Evolutionary conservation across 2,797 vertebrate genomes (phyloP).

Genomic region (Ateles fusciceps): DNA sequence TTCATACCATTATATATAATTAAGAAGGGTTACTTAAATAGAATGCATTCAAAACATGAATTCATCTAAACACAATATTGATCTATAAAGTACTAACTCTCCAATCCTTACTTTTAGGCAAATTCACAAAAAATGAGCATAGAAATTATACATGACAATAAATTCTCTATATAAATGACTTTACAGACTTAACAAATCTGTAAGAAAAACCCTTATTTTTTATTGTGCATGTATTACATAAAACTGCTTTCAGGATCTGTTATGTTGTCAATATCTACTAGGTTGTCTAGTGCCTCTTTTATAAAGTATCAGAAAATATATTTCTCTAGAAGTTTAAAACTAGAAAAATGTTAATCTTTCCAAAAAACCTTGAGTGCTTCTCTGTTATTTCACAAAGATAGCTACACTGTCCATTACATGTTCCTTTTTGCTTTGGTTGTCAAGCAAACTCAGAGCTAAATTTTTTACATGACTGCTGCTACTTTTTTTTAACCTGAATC

Average conservation of each 20-base stretch:
- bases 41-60: not conserved
- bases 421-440: not conserved
- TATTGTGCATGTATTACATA: not conserved
- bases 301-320: constrained; percentile 26
- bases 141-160: not conserved
- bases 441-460: not conserved
- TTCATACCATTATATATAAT: not conserved
- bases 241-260: not conserved
- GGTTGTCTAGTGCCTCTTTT: not conserved
- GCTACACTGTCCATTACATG: not conserved
- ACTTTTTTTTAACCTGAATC: not conserved
- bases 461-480: not conserved
- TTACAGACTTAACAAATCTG: not conserved
- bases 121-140: not conserved
- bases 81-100: constrained; percentile 19
- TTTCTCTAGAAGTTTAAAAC: constrained; percentile 21
- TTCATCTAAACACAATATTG: constrained; percentile 17
- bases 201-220: not conserved
- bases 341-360: not conserved
- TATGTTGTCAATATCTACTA: not conserved
- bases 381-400: not conserved
- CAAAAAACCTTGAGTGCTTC: not conserved
- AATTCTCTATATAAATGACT: not conserved
- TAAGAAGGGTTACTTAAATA: not conserved
- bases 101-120: not conserved